Evolutionary conservation across 2,113 vertebrate genomes (phyloP).

Genomic region (Illadopsis cleaveri): DNA sequence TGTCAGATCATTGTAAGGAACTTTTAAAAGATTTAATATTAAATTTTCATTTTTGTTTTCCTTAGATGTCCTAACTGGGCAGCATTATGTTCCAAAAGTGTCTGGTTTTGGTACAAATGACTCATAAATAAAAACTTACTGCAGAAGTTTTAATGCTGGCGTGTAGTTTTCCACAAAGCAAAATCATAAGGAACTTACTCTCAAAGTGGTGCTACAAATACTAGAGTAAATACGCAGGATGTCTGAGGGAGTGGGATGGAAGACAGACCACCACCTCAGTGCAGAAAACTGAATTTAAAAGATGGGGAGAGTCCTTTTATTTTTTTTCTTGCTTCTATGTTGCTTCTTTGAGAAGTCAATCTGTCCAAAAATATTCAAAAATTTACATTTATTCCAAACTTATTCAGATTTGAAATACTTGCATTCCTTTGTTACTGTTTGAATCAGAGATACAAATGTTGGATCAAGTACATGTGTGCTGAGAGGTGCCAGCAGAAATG

Average conservation of each 20-base stretch:
- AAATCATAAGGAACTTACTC: conserved; percentile 8
- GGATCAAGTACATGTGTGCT: background rate
- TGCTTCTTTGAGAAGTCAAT: background rate
- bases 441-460: background rate
- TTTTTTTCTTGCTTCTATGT: background rate
- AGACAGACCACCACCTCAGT: background rate
- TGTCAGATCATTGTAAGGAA: background rate
- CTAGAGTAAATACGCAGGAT: background rate
- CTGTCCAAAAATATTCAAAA: background rate
- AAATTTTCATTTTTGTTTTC: conserved; percentile 40
- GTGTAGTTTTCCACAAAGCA: conserved; percentile 23
- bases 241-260: background rate
- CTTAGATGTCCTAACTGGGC: conserved; percentile 37
- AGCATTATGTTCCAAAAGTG: conserved; percentile 6
- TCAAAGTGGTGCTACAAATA: background rate
- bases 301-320: accelerated
- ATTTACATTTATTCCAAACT: background rate
- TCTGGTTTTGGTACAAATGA: conserved; percentile 62
- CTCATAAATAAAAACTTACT: conserved; percentile 55
- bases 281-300: background rate
- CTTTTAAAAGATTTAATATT: background rate
- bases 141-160: conserved; percentile 16
- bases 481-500: background rate
- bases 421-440: background rate
- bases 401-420: background rate